Conservation (phyloP, 2,888 invertebrate genomes). For the Deilephila porcellus region DNA sequence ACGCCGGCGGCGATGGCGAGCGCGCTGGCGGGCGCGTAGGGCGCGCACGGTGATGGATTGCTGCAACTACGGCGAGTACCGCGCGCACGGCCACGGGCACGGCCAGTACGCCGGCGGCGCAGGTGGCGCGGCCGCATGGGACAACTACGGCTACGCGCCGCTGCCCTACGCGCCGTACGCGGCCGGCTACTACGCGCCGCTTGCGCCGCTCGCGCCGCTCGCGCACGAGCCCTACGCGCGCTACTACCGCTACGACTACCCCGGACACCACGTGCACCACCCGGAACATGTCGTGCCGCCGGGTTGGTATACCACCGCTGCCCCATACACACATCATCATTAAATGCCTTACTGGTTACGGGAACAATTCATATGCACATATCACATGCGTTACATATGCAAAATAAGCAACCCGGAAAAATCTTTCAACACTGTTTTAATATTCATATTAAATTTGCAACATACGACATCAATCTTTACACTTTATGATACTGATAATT, state of each 20-base stretch:
- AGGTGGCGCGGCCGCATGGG: slow-evolving; percentile 62
- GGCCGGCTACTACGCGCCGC: slow-evolving; percentile 67
- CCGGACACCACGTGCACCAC: slow-evolving; percentile 72
- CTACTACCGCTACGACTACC: slow-evolving; percentile 79
- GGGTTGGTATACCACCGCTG: slow-evolving; percentile 63
- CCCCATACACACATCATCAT: slow-evolving; percentile 8
- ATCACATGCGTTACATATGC: no score
- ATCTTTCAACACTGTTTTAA: no score
- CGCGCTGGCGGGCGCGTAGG: slow-evolving; percentile 69
- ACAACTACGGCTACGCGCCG: slow-evolving; percentile 67
- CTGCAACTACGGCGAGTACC: slow-evolving; percentile 82
- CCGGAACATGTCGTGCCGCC: slow-evolving; percentile 76
- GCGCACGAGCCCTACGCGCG: slow-evolving; percentile 78
- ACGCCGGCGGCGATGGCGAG: slow-evolving; percentile 58
- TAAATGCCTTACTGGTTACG: background rate
- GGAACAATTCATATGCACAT: no score
- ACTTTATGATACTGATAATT: no score
- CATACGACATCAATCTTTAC: no score
- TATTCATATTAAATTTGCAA: no score
- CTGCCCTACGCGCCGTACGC: slow-evolving; percentile 62
- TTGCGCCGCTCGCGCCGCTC: slow-evolving; percentile 71
- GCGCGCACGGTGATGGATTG: slow-evolving; percentile 72
- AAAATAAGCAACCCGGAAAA: no score
- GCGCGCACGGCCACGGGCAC: slow-evolving; percentile 66
- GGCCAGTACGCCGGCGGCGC: slow-evolving; percentile 63